Evolutionary conservation across 2,888 invertebrate species (phyloP).

Genomic region (Scelioninae gen. 1): DNA sequence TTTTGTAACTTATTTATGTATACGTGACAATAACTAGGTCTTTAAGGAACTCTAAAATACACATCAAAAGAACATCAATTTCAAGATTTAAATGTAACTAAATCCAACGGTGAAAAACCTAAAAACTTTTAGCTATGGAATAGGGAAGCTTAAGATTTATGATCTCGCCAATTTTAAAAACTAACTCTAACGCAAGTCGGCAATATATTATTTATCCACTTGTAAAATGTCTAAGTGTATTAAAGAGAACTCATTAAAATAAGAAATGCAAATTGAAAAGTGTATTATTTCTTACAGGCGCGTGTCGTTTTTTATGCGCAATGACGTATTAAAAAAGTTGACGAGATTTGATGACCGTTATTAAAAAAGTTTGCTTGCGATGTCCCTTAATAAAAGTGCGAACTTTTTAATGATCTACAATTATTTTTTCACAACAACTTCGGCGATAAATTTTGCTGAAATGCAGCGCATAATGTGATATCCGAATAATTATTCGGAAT

Average conservation of each 20-base stretch:
- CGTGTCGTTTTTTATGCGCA: slow-evolving; percentile 44
- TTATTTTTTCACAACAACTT: slow-evolving; percentile 57
- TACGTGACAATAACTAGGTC: background rate
- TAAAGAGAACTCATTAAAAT: slow-evolving; percentile 48
- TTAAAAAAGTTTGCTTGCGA: slow-evolving; percentile 50
- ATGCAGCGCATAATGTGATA: slow-evolving; percentile 17
- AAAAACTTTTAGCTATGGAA: slow-evolving; percentile 8
- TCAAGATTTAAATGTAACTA: slow-evolving; percentile 23
- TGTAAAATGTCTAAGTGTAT: slow-evolving; percentile 37
- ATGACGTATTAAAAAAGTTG: slow-evolving; percentile 53
- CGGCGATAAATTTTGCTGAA: slow-evolving; percentile 36
- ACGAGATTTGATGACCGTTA: slow-evolving; percentile 53
- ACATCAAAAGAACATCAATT: slow-evolving; percentile 8
- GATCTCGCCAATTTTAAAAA: slow-evolving; percentile 38
- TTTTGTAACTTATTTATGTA: too few relatives aligned
- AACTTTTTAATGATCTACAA: slow-evolving; percentile 58
- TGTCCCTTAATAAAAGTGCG: slow-evolving; percentile 36
- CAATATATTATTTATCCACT: slow-evolving; percentile 52
- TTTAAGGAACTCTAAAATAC: background rate
- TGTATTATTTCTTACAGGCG: slow-evolving; percentile 42
- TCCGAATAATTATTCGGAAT: slow-evolving; percentile 42
- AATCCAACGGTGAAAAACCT: slow-evolving; percentile 13
- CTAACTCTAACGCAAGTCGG: slow-evolving; percentile 16
- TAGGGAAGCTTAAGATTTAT: slow-evolving; percentile 23
- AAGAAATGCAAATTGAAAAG: slow-evolving; percentile 58